Percentiles rank a stretch among this genome's conserved stretches.
phyloP scores from a whole-genome alignment of 2,113 vertebrate genomes.

The Leptocoma aspasia region DNA sequence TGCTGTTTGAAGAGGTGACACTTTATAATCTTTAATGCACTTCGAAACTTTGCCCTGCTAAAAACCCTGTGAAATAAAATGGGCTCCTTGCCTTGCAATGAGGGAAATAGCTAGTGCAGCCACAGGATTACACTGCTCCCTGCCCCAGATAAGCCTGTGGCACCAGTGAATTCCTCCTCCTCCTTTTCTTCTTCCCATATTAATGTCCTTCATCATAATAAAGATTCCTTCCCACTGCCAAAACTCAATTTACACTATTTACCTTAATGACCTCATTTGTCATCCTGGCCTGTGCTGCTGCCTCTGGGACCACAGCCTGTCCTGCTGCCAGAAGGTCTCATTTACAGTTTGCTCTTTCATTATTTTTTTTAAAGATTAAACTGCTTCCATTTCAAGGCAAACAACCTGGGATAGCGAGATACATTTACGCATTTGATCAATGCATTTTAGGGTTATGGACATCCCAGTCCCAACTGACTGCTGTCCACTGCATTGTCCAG shows the following conservation, averaged over 20 bases:
- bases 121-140: neutral
- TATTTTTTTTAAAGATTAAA: slow-evolving; percentile 44
- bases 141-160: neutral
- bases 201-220: slow-evolving; percentile 27
- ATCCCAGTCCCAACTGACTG: neutral
- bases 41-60: neutral
- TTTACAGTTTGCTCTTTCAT: slow-evolving; percentile 54
- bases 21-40: neutral
- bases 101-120: neutral
- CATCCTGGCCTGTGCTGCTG: slow-evolving; percentile 12
- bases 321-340: slow-evolving; percentile 43
- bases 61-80: neutral
- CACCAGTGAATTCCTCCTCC: neutral
- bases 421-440: neutral
- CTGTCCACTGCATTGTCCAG: neutral
- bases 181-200: neutral
- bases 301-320: neutral
- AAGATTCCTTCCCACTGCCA: slow-evolving; percentile 25
- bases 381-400: slow-evolving; percentile 20
- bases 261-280: slow-evolving; percentile 57
- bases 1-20: neutral
- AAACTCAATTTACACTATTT: slow-evolving; percentile 53
- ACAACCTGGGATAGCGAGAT: neutral
- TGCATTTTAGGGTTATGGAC: neutral
- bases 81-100: neutral